Conservation (phyloP, 1,140 invertebrate genomes). For the Manduca sexta region DNA sequence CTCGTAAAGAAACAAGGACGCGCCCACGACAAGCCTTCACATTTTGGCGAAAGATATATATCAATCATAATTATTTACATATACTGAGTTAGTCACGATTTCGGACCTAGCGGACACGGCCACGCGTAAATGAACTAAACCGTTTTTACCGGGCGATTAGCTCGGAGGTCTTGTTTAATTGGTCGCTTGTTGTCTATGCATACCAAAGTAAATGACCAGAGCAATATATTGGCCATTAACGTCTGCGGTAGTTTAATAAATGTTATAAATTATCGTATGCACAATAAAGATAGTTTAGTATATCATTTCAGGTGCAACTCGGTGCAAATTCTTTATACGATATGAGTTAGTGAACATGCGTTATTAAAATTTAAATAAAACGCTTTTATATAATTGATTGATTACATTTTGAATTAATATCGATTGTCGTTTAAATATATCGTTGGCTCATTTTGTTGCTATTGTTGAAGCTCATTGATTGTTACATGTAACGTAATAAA, state of each 20-base stretch:
- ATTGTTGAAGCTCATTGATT: too few species aligned
- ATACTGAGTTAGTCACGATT: constrained; percentile 26
- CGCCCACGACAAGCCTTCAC: constrained; percentile 22
- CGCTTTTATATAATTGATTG: background rate
- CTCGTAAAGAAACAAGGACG: constrained; percentile 22
- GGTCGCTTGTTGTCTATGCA: constrained; percentile 13
- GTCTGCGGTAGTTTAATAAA: constrained; percentile 16
- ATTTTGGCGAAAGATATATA: constrained; percentile 31
- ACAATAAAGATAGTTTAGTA: constrained; percentile 17
- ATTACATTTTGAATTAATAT: too few species aligned
- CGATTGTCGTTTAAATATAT: too few species aligned
- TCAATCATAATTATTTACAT: constrained; percentile 45
- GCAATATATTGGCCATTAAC: constrained; percentile 22
- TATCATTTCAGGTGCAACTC: background rate
- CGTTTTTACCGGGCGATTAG: background rate
- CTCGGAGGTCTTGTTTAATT: constrained; percentile 4
- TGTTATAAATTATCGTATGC: constrained; percentile 19
- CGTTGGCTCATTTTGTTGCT: too few species aligned
- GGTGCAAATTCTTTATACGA: background rate
- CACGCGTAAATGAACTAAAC: constrained; percentile 6
- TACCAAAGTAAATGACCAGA: constrained; percentile 13
- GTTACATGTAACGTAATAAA: too few species aligned
- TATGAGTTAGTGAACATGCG: too few species aligned
- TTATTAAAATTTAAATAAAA: background rate
- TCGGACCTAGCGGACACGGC: constrained; percentile 2